Percentiles rank a stretch among this genome's conserved stretches.
phyloP scores from a whole-genome alignment of 1,140 invertebrate species.

The Drosophila littoralis region DNA sequence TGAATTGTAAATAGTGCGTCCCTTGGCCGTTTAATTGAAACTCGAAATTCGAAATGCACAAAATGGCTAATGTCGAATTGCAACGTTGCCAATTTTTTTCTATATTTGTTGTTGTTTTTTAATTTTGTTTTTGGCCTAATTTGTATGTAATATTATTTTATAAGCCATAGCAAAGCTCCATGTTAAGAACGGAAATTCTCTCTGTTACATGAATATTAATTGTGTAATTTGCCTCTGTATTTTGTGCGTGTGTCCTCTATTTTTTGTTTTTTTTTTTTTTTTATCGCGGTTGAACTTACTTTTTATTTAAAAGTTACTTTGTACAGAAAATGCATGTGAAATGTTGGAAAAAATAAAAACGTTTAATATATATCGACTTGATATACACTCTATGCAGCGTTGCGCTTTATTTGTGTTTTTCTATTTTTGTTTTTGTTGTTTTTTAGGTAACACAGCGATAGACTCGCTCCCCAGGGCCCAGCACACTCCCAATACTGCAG shows the following conservation, averaged over 20 bases:
- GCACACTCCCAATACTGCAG: conserved; percentile 4
- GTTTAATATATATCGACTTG: conserved; percentile 31
- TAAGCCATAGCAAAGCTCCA: conserved; percentile 11
- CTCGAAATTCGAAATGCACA: conserved; percentile 24
- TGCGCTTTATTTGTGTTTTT: neutral
- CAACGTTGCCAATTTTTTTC: conserved; percentile 33
- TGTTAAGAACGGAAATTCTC: conserved; percentile 9
- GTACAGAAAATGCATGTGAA: conserved; percentile 77
- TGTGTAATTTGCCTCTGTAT: conserved; percentile 21
- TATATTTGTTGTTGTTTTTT: neutral
- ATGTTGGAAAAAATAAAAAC: conserved; percentile 71
- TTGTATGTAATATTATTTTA: neutral
- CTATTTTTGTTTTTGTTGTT: neutral
- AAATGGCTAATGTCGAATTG: neutral
- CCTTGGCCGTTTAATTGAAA: conserved; percentile 17
- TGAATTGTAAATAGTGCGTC: conserved; percentile 46
- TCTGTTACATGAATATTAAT: conserved; percentile 3
- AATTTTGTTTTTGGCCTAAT: neutral
- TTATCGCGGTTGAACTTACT: conserved; percentile 77
- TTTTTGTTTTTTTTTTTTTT: conserved; percentile 46
- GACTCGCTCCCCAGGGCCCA: neutral
- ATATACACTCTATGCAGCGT: neutral
- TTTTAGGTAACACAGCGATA: neutral
- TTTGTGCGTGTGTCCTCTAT: conserved; percentile 2
- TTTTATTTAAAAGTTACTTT: conserved; percentile 70